Conservation (phyloP, 1,140 invertebrate species). For the Drosophila insularis region DNA sequence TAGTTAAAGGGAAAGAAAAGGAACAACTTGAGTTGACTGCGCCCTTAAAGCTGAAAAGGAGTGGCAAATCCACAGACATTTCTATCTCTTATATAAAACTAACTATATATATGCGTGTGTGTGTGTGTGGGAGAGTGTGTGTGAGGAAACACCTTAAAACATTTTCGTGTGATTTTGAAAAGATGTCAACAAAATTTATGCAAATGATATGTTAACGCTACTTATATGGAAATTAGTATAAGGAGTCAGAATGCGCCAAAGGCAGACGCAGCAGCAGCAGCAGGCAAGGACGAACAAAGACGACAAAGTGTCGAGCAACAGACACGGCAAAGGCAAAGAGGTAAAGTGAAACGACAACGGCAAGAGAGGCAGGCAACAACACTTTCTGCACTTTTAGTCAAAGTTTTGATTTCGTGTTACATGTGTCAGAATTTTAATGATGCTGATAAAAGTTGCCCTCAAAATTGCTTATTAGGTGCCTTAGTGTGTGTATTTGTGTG, state of each 20-base stretch:
- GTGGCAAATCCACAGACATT: conserved; percentile 22
- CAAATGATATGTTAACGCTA: conserved; percentile 81
- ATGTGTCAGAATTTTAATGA: conserved; percentile 81
- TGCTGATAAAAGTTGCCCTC: conserved; percentile 76
- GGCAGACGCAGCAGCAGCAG: conserved; percentile 40
- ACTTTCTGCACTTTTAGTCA: conserved; percentile 79
- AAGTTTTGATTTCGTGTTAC: conserved; percentile 81
- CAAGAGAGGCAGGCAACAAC: conserved; percentile 43
- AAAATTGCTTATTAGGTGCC: conserved; percentile 76
- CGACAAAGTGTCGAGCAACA: conserved; percentile 44
- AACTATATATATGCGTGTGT: conserved; percentile 29
- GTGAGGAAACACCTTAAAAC: conserved; percentile 70
- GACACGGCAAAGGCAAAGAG: conserved; percentile 24
- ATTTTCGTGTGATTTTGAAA: conserved; percentile 81
- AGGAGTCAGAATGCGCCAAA: conserved; percentile 78
- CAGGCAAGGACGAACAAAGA: conserved; percentile 19
- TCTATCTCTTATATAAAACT: background rate
- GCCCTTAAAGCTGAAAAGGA: conserved; percentile 29
- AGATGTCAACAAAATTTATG: conserved; percentile 81
- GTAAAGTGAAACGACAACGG: conserved; percentile 2
- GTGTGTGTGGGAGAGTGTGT: conserved; percentile 28
- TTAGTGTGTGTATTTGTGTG: conserved; percentile 33
- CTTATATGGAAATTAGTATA: conserved; percentile 81
- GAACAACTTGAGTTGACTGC: background rate
- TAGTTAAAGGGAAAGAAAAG: no score